Base-by-base conservation (phyloP, 2,797 vertebrate genomes). In the Argyrosomus regius region DNA sequence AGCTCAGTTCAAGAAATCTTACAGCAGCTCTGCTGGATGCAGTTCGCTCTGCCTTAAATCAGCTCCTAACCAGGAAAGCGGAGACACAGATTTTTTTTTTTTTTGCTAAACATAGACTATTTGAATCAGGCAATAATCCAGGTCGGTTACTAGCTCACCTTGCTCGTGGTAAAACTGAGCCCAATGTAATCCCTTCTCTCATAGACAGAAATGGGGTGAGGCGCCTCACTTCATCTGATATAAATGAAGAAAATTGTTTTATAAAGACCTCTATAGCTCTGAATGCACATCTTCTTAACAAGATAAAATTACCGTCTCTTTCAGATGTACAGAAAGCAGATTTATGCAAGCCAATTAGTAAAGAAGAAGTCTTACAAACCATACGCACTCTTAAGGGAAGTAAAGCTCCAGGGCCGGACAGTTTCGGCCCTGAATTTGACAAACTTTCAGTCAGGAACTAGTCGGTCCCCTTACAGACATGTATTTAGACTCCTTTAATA, bases 71-170 rank as follows among this genome's bases (percentile, higher is more conserved):
- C 7, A 60, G 63, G 63, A 65, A 59, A 10, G 28, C 16, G 4
- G 45, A 66, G 31, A 67, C 54, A 49, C 43, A 58, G 26, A 26
- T 22, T 5, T 67, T 67, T 50, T 46, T 73, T n/a, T 22, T 22
- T 22, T 22, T 22, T 22, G 58, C 59, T 28, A 63, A 31, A 54
- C 59, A 63, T 2, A 72, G 17, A 12, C 3, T 76, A n/a, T 77
- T 63, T 70, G 41, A 77, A 63, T 70, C 58, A 5, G 49, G 65
- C 41, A 67, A 57, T 20, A 70, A 82, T 14, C 49, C 49, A 3
- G 3, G 41, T 4, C 0, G 9, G 3, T 41, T 75, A n/a, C 61
- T 39, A 2, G 57, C 31, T 1, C 24, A 1, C 3, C 52, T 63
- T 57, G 64, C 35, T 28, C 6, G 13, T n/a, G 35, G 22, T 7